Conservation (phyloP, 2,797 vertebrate genomes). For the Rousettus madagascariensis region DNA sequence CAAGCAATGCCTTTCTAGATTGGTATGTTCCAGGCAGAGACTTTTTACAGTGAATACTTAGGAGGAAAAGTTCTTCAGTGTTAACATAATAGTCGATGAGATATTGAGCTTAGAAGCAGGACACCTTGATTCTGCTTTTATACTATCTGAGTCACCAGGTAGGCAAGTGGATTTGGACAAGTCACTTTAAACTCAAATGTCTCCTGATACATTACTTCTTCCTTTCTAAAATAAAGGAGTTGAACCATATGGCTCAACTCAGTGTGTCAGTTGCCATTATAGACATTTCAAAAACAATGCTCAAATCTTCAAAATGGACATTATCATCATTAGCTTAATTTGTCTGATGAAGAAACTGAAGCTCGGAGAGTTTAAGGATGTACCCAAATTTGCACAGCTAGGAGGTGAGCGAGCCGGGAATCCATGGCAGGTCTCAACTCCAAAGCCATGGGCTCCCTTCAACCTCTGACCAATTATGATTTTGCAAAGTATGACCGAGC, state of each 20-base stretch:
- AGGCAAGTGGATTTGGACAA: not conserved
- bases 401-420: not conserved
- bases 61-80: slow-evolving; percentile 42
- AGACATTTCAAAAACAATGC: not conserved
- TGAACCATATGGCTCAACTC: not conserved
- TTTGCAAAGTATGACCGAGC: not conserved
- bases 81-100: slow-evolving; percentile 55
- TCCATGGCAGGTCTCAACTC: not conserved
- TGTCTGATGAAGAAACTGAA: not conserved
- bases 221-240: not conserved
- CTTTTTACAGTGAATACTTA: not conserved
- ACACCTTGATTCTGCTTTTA: slow-evolving; percentile 49
- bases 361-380: not conserved
- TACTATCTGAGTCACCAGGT: not conserved
- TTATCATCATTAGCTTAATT: not conserved
- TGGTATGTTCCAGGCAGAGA: slow-evolving; percentile 42
- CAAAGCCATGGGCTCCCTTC: not conserved
- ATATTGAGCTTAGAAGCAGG: not conserved
- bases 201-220: not conserved
- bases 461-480: not conserved
- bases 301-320: not conserved
- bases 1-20: not conserved
- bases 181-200: not conserved
- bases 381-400: not conserved
- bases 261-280: not conserved